These are phyloP conservation scores for Lamproptera curius DNA, from an alignment of 2,888 invertebrate genomes.

Conservation along the genomic window DNA sequence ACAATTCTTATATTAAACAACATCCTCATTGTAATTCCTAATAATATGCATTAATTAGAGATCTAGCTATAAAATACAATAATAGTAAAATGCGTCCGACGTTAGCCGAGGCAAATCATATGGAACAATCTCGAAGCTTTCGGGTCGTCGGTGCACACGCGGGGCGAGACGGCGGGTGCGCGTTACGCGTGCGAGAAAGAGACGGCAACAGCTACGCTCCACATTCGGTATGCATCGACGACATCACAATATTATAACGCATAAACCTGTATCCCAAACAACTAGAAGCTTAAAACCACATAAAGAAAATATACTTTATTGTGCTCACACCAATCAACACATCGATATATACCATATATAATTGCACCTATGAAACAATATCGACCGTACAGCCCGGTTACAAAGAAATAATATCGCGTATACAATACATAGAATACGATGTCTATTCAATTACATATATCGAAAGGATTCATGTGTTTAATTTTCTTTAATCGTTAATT, in stretches of 20 bases:
- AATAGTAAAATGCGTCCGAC: constrained; percentile 61
- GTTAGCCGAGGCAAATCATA: constrained; percentile 41
- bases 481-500: constrained; percentile 47
- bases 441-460: constrained; percentile 24
- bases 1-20: constrained; percentile 75
- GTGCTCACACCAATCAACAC: constrained; percentile 67
- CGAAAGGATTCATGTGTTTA: constrained; percentile 34
- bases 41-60: constrained; percentile 77
- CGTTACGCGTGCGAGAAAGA: constrained; percentile 6
- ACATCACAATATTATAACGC: constrained; percentile 17
- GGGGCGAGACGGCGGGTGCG: background rate
- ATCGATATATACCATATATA: constrained; percentile 49
- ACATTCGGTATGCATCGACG: constrained; percentile 25
- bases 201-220: constrained; percentile 4
- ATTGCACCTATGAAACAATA: constrained; percentile 48
- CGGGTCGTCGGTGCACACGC: constrained; percentile 19
- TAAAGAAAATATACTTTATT: constrained; percentile 50
- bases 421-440: constrained; percentile 34
- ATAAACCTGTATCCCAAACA: constrained; percentile 47
- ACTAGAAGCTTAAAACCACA: constrained; percentile 56
- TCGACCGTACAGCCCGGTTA: constrained; percentile 49
- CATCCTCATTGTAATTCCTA: constrained; percentile 70
- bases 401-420: constrained; percentile 45
- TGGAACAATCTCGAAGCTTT: constrained; percentile 31
- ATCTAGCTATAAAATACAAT: constrained; percentile 77